A percentile compares a stretch with the other conserved stretches of the same genome.
Evolutionary conservation across 2,888 invertebrate species (phyloP).

Genomic region (Mimas tiliae): DNA sequence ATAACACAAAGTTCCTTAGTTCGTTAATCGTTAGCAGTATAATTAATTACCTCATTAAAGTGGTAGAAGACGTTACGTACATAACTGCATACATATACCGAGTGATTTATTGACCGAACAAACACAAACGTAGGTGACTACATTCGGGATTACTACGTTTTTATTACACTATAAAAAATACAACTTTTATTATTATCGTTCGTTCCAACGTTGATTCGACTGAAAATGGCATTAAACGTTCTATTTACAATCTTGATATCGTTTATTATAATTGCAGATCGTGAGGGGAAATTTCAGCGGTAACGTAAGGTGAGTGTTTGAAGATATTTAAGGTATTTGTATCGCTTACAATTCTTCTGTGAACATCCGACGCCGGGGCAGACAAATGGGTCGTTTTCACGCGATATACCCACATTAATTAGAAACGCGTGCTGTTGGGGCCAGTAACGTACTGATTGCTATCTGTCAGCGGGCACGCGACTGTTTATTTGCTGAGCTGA

Average conservation of each 20-base stretch:
- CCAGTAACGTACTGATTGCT: constrained; percentile 59
- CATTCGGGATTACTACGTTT: constrained; percentile 28
- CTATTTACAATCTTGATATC: constrained; percentile 63
- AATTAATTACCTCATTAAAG: background rate
- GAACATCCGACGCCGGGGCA: constrained; percentile 72
- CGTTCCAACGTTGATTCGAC: constrained; percentile 40
- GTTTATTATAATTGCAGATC: constrained; percentile 74
- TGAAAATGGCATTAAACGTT: constrained; percentile 51
- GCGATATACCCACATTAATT: constrained; percentile 78
- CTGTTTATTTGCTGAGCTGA: constrained; percentile 54
- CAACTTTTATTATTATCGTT: constrained; percentile 35
- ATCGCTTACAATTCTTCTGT: constrained; percentile 80
- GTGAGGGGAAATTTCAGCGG: constrained; percentile 58
- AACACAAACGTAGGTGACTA: constrained; percentile 16
- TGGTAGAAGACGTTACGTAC: background rate
- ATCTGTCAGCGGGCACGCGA: constrained; percentile 78
- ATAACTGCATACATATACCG: background rate
- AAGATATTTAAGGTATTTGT: constrained; percentile 78
- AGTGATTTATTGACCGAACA: constrained; percentile 28
- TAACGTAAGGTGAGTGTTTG: constrained; percentile 68
- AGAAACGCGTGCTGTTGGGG: constrained; percentile 63
- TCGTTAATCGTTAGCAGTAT: background rate
- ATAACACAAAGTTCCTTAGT: background rate
- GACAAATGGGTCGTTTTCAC: constrained; percentile 77
- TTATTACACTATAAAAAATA: constrained; percentile 37